Conservation (phyloP, 2,113 vertebrate genomes). For the Phaethornis superciliosus region DNA sequence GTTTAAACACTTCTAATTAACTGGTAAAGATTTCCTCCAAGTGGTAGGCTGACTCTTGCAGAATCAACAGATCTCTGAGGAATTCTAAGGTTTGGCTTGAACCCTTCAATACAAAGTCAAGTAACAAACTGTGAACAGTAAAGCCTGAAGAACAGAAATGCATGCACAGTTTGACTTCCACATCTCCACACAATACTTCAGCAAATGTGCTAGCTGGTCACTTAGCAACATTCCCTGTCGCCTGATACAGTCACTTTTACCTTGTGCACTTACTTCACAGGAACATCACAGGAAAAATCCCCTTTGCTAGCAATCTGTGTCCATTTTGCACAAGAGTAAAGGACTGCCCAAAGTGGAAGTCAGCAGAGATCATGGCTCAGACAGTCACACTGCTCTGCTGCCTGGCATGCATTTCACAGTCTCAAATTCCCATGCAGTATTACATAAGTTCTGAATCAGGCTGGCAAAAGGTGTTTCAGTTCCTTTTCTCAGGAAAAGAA, state of each 20-base stretch:
- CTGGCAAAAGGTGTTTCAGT: not conserved
- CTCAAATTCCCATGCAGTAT: slow-evolving; percentile 4
- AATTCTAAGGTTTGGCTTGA: not conserved
- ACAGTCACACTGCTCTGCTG: not conserved
- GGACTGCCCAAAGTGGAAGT: not conserved
- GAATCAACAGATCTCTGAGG: not conserved
- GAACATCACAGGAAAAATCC: not conserved
- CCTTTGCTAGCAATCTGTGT: not conserved
- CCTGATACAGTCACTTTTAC: not conserved
- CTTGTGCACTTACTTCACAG: not conserved
- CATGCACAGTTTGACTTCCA: rapidly evolving
- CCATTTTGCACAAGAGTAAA: not conserved
- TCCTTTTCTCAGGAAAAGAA: not conserved
- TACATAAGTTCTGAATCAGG: not conserved
- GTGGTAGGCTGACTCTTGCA: not conserved
- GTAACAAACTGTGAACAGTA: not conserved
- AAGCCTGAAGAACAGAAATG: not conserved
- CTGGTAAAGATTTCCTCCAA: not conserved
- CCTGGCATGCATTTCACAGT: slow-evolving; percentile 7
- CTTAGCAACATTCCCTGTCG: not conserved
- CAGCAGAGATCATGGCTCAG: not conserved
- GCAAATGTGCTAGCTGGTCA: not conserved
- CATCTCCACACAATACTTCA: not conserved
- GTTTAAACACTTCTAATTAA: slow-evolving; percentile 20
- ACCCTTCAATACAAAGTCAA: not conserved